Evolutionary conservation across 2,113 vertebrate genomes (phyloP).

Genomic region (Phyllostomus discolor): DNA sequence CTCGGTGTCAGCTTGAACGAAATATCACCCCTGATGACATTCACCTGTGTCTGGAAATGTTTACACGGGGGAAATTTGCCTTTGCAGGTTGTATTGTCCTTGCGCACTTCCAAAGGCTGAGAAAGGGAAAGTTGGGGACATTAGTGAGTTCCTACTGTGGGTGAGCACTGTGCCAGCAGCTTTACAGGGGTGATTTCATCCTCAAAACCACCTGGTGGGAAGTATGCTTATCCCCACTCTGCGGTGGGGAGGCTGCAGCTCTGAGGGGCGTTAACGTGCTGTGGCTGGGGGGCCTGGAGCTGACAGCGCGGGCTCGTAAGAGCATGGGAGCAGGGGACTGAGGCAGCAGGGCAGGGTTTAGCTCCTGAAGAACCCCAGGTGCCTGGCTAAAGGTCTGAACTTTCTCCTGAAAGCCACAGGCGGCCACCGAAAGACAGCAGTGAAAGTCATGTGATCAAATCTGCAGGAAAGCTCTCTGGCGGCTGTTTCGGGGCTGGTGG

Average conservation of each 20-base stretch:
- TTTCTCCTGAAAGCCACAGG: not conserved
- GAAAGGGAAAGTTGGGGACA: not conserved
- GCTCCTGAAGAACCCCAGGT: not conserved
- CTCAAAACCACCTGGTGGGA: not conserved
- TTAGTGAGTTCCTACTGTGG: not conserved
- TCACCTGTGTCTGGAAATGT: not conserved
- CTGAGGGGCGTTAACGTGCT: too few relatives aligned
- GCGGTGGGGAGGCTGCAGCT: not conserved
- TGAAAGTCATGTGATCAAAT: not conserved
- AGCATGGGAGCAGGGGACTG: fast-evolving
- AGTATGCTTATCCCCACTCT: not conserved
- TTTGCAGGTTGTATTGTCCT: not conserved
- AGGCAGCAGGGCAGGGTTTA: not conserved
- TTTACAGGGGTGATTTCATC: not conserved
- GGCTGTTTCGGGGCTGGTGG: not conserved
- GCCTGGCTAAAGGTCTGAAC: not conserved
- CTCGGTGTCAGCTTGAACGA: not conserved
- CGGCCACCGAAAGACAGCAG: not conserved
- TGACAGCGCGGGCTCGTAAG: not conserved
- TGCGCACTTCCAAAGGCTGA: not conserved
- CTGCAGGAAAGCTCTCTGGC: not conserved
- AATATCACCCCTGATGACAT: not conserved
- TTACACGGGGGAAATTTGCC: not conserved
- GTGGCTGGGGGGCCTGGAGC: too few relatives aligned
- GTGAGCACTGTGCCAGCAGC: not conserved